Conservation (phyloP, 2,888 invertebrate species). For the Hermaeophaga mercurialis region DNA sequence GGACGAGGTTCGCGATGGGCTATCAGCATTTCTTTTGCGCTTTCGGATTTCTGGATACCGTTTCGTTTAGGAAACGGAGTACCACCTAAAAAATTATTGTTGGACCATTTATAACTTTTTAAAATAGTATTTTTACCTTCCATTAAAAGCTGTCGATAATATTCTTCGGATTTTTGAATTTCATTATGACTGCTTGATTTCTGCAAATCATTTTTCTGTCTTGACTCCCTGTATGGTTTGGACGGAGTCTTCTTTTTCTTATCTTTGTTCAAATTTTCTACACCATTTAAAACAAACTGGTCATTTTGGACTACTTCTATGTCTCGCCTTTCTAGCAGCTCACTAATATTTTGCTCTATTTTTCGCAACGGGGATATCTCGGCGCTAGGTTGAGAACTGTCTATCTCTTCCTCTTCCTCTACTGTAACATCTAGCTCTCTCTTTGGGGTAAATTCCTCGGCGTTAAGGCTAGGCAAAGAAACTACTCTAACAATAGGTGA, state of each 20-base stretch:
- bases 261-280: constrained; percentile 58
- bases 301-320: constrained; percentile 53
- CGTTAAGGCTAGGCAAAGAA: constrained; percentile 68
- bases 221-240: constrained; percentile 48
- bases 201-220: constrained; percentile 63
- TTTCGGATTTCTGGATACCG: constrained; percentile 76
- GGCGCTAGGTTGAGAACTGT: constrained; percentile 65
- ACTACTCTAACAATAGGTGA: constrained; percentile 72
- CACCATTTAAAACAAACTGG: constrained; percentile 54
- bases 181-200: constrained; percentile 69
- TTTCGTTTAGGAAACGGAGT: constrained; percentile 63
- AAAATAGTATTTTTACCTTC: constrained; percentile 49
- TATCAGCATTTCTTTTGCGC: constrained; percentile 73
- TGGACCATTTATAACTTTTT: too few species aligned
- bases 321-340: constrained; percentile 63
- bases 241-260: constrained; percentile 51
- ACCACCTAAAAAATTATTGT: constrained; percentile 43
- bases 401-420: constrained; percentile 75
- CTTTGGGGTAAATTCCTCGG: constrained; percentile 65
- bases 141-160: constrained; percentile 53
- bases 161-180: constrained; percentile 59
- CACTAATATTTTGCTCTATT: constrained; percentile 75
- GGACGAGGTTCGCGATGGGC: constrained; percentile 57
- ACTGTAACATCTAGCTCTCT: constrained; percentile 72
- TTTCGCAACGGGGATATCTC: constrained; percentile 72